Evolutionary conservation across 2,888 invertebrate species (phyloP).

Genomic region (Aphidius colemani): DNA sequence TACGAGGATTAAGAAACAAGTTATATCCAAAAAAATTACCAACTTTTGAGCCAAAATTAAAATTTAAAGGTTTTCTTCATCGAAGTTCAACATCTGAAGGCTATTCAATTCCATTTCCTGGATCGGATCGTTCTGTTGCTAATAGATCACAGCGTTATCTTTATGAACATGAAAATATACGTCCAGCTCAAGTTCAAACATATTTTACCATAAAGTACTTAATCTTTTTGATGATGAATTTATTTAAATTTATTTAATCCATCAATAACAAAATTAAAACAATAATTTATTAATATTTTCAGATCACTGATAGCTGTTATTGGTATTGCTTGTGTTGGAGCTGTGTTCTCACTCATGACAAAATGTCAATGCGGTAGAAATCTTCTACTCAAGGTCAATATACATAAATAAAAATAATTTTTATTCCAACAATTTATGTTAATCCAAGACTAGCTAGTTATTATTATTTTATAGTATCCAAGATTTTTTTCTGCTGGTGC

Average conservation of each 20-base stretch:
- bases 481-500: constrained; percentile 74
- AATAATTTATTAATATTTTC: constrained; percentile 21
- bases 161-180: constrained; percentile 68
- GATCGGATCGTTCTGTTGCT: constrained; percentile 83
- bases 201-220: constrained; percentile 67
- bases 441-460: not conserved
- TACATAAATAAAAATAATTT: constrained; percentile 15
- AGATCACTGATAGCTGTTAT: constrained; percentile 64
- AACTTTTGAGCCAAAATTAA: constrained; percentile 66
- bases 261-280: not conserved
- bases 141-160: constrained; percentile 79
- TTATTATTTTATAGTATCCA: constrained; percentile 63
- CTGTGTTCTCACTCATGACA: constrained; percentile 67
- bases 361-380: constrained; percentile 68
- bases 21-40: constrained; percentile 72
- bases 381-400: constrained; percentile 68
- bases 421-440: not conserved
- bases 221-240: not conserved
- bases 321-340: constrained; percentile 63
- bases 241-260: not conserved
- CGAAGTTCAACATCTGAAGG: constrained; percentile 53
- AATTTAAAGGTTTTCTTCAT: constrained; percentile 64
- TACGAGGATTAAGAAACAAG: constrained; percentile 69
- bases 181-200: constrained; percentile 79
- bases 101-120: constrained; percentile 81